phyloP scores from a whole-genome alignment of 2,888 invertebrate species.

The Phengaris arion region DNA sequence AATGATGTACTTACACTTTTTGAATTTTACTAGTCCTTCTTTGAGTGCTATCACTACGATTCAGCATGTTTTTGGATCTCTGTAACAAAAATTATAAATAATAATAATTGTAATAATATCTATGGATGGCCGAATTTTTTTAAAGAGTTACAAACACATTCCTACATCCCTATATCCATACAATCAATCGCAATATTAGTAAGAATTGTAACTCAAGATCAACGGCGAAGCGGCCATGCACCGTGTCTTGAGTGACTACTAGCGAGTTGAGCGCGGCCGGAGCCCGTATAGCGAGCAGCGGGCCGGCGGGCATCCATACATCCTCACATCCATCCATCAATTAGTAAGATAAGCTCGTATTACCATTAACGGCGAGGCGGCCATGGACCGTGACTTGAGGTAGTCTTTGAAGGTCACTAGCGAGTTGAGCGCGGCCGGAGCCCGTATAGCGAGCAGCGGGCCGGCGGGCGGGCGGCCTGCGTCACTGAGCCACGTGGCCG shows the following conservation, averaged over 20 bases:
- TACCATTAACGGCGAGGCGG: slow-evolving; percentile 58
- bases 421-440: slow-evolving; percentile 86
- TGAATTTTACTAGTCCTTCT: slow-evolving; percentile 90
- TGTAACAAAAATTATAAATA: slow-evolving; percentile 52
- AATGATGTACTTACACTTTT: slow-evolving; percentile 81
- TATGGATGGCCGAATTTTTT: too few relatives aligned
- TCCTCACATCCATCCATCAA: too few relatives aligned
- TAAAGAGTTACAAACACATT: too few relatives aligned
- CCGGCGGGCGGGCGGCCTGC: slow-evolving; percentile 59
- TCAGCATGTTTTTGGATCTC: slow-evolving; percentile 85
- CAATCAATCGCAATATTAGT: too few relatives aligned
- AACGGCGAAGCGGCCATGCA: slow-evolving; percentile 81
- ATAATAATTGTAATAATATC: too few relatives aligned
- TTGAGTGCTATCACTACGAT: slow-evolving; percentile 86
- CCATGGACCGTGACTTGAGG: slow-evolving; percentile 87
- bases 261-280: slow-evolving; percentile 87
- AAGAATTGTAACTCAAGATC: too few relatives aligned
- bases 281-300: slow-evolving; percentile 81
- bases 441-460: slow-evolving; percentile 78
- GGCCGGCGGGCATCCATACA: slow-evolving; percentile 44
- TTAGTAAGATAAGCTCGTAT: too few relatives aligned
- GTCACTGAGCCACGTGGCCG: slow-evolving; percentile 92
- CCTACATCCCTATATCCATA: too few relatives aligned
- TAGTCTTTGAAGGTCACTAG: slow-evolving; percentile 89
- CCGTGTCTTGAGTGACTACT: slow-evolving; percentile 87